phyloP scores from a whole-genome alignment of 2,113 vertebrate genomes.

The Gavialis gangeticus region DNA sequence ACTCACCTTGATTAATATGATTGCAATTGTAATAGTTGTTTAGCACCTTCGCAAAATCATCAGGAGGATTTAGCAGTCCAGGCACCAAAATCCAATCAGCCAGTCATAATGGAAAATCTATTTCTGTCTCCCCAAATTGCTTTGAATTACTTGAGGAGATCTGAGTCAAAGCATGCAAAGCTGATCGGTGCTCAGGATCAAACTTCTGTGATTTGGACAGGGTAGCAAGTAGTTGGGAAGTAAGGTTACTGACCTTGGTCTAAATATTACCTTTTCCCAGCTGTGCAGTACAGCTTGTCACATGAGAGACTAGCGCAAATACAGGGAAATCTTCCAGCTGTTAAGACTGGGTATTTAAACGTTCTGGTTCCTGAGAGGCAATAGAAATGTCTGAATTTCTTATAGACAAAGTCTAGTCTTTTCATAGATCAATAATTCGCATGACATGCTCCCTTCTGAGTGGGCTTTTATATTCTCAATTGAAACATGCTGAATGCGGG shows the following conservation, averaged over 20 bases:
- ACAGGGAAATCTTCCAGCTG: background rate
- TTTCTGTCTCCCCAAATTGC: background rate
- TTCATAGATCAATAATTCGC: constrained; percentile 69
- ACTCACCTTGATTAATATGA: background rate
- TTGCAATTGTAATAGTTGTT: background rate
- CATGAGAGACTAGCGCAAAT: background rate
- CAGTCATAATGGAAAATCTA: constrained; percentile 2
- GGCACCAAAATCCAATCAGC: background rate
- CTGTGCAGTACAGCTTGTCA: background rate
- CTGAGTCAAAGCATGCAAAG: background rate
- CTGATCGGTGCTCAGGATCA: background rate
- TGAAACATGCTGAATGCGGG: constrained; percentile 57
- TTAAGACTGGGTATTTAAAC: background rate
- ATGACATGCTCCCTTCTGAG: constrained; percentile 54
- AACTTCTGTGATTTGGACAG: background rate
- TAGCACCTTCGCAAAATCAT: background rate
- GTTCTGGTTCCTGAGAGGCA: background rate
- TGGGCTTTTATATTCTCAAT: constrained; percentile 60
- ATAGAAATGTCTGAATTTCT: background rate
- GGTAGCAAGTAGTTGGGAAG: background rate
- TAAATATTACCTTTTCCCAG: background rate
- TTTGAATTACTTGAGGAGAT: constrained; percentile 10
- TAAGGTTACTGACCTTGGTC: background rate
- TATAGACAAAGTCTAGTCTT: constrained; percentile 34
- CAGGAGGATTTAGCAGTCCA: background rate